Percentiles rank a stretch among this genome's conserved stretches.
Evolutionary conservation across 2,113 vertebrate species (phyloP).

Genomic region (Hippocampus zosterae): DNA sequence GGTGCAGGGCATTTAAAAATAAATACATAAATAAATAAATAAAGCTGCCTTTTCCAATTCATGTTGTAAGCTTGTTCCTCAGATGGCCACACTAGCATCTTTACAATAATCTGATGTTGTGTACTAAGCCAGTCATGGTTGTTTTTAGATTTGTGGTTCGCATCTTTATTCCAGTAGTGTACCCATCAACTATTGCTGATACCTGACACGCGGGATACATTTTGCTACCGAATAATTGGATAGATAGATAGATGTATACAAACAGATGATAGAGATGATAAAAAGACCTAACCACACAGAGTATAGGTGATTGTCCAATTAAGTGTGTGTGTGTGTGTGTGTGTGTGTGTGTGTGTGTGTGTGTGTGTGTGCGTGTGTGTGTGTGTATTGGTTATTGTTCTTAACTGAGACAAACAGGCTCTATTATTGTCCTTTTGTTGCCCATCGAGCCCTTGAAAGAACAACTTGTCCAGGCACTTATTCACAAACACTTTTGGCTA

Average conservation of each 20-base stretch:
- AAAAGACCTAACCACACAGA: neutral
- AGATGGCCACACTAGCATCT: too few relatives aligned
- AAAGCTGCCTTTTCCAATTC: too few relatives aligned
- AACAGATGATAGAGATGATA: neutral
- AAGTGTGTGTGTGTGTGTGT: slow-evolving; percentile 5
- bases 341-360: neutral
- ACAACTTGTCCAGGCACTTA: slow-evolving; percentile 68
- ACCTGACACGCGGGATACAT: neutral
- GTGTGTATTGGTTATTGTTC: slow-evolving; percentile 37
- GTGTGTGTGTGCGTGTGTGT: neutral
- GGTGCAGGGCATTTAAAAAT: too few relatives aligned
- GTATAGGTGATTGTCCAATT: slow-evolving; percentile 13
- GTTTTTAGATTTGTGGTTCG: neutral
- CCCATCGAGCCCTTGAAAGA: slow-evolving; percentile 58
- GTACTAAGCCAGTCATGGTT: neutral
- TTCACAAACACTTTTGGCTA: slow-evolving; percentile 51
- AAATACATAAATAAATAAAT: too few relatives aligned
- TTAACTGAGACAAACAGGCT: slow-evolving; percentile 69
- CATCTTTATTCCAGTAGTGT: too few relatives aligned
- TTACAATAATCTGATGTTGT: neutral
- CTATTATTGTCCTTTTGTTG: slow-evolving; percentile 67
- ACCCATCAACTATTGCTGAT: too few relatives aligned
- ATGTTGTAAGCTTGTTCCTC: too few relatives aligned
- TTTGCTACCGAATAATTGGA: neutral
- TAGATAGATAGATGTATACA: neutral